phyloP scores from a whole-genome alignment of 2,888 invertebrate genomes.

The Gortyna flavago region DNA sequence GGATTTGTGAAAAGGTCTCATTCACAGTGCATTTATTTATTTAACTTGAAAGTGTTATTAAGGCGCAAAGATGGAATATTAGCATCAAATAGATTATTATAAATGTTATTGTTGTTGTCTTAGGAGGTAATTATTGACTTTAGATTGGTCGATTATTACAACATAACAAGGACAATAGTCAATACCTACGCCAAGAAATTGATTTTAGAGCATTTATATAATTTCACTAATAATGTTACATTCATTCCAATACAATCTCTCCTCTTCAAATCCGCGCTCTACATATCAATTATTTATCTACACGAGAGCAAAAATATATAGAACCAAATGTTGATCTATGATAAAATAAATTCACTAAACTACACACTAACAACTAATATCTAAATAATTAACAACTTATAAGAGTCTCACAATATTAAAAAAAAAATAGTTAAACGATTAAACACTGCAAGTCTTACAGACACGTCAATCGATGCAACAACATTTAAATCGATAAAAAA shows the following conservation, averaged over 20 bases:
- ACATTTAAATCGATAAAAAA: conserved; percentile 77
- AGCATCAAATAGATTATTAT: conserved; percentile 5
- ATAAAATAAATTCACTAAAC: conserved; percentile 77
- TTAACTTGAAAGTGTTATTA: conserved; percentile 3
- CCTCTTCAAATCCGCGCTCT: conserved; percentile 63
- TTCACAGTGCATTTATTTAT: conserved; percentile 11
- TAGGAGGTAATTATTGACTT: conserved; percentile 3
- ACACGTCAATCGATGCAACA: conserved; percentile 77
- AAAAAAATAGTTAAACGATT: conserved; percentile 65
- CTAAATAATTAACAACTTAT: conserved; percentile 72
- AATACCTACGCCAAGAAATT: not conserved
- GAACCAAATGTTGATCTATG: conserved; percentile 72
- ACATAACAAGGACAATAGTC: conserved; percentile 5
- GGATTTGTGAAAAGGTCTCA: conserved; percentile 50
- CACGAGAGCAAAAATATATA: conserved; percentile 61
- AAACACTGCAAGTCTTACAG: conserved; percentile 78
- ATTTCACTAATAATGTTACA: conserved; percentile 1
- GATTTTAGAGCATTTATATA: conserved; percentile 7
- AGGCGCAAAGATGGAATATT: conserved; percentile 7
- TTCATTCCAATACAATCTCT: conserved; percentile 1
- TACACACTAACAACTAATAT: conserved; percentile 72
- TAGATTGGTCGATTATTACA: conserved; percentile 29
- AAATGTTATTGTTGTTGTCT: not conserved
- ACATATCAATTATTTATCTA: conserved; percentile 50
- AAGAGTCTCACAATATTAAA: conserved; percentile 69